A percentile compares a stretch with the other conserved stretches of the same genome.
Evolutionary conservation across 2,113 vertebrate species (phyloP).

Genomic region (Albula glossodonta): DNA sequence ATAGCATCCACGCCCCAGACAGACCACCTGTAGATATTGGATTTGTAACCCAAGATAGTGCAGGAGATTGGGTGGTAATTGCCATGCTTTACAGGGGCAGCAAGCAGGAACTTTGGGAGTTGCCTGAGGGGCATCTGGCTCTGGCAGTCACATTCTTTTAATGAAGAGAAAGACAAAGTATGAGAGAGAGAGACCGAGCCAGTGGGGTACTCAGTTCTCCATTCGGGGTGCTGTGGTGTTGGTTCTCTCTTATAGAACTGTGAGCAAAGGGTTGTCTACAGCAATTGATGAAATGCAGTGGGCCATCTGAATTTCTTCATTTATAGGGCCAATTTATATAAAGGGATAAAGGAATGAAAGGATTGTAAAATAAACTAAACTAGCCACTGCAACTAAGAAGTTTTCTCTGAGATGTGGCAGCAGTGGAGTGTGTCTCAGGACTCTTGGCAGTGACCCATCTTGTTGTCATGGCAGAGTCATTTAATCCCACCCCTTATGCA

Average conservation of each 20-base stretch:
- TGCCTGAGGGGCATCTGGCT: neutral
- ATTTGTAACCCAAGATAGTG: neutral
- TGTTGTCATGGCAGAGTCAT: neutral
- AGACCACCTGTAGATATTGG: neutral
- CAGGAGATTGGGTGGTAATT: neutral
- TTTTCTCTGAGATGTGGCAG: neutral
- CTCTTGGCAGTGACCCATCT: neutral
- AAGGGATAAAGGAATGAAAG: no score
- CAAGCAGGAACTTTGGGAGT: neutral
- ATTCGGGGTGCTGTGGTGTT: no score
- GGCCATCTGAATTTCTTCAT: no score
- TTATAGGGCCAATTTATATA: no score
- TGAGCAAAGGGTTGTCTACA: no score
- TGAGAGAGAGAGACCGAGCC: neutral
- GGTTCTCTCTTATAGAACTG: no score
- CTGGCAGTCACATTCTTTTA: neutral
- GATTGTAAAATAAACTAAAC: no score
- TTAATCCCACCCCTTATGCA: neutral
- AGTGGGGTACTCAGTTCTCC: no score
- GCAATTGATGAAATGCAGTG: no score
- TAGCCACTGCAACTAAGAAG: no score
- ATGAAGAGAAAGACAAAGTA: neutral
- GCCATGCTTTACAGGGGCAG: neutral
- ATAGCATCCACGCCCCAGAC: neutral
- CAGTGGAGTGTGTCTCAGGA: neutral